These are phyloP conservation scores for Cataglyphis livida DNA, from an alignment of 2,888 invertebrate species.

Conservation along the genomic window DNA sequence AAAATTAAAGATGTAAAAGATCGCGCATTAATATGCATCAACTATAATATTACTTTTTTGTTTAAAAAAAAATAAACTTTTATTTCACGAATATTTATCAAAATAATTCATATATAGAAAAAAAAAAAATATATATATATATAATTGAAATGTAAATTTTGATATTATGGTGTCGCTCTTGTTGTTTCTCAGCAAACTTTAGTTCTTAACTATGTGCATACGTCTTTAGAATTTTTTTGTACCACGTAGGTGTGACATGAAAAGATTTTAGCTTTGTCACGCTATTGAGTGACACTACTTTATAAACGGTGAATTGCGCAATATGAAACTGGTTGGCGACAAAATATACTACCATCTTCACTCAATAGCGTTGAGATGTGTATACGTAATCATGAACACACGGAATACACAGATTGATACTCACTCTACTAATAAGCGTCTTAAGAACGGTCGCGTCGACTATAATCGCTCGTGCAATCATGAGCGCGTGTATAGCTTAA, in stretches of 20 bases:
- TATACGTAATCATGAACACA: conserved; percentile 12
- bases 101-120: background rate
- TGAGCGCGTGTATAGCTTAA: conserved; percentile 61
- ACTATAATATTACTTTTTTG: background rate
- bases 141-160: background rate
- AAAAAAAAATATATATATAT: background rate
- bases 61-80: background rate
- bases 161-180: background rate
- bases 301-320: conserved; percentile 8
- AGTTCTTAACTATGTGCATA: background rate
- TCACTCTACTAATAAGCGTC: conserved; percentile 21
- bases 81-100: background rate
- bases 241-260: background rate
- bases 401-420: background rate
- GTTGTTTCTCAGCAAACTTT: background rate
- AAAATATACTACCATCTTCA: conserved; percentile 6
- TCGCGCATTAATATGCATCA: background rate
- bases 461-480: conserved; percentile 20
- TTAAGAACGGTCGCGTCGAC: conserved; percentile 24
- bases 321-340: conserved; percentile 27
- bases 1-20: background rate
- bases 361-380: background rate
- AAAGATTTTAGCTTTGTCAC: conserved; percentile 19
- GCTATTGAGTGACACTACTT: conserved; percentile 8
- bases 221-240: background rate